phyloP scores from a whole-genome alignment of 2,113 vertebrate genomes.

The Pelecanoides urinatrix region DNA sequence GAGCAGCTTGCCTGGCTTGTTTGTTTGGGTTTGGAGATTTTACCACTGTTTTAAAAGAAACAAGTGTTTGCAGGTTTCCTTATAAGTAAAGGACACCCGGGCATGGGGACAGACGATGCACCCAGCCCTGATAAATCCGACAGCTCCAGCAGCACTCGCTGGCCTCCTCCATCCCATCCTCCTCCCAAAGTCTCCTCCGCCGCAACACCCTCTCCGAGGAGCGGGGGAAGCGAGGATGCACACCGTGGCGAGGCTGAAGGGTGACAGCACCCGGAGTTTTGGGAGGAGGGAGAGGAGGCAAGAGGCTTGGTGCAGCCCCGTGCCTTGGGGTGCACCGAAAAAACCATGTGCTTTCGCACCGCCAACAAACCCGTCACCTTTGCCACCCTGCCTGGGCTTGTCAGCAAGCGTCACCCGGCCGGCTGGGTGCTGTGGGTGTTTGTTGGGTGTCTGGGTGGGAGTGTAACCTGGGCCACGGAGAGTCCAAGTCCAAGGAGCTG shows the following conservation, averaged over 20 bases:
- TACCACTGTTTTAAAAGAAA: neutral
- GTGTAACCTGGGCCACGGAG: rapidly evolving
- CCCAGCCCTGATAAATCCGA: neutral
- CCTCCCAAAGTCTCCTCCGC: neutral
- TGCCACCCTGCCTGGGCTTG: neutral
- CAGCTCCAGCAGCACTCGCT: neutral
- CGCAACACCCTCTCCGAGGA: neutral
- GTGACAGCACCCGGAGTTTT: rapidly evolving
- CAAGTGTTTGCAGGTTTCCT: neutral
- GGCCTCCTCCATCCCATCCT: neutral
- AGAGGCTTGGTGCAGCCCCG: neutral
- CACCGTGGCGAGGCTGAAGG: rapidly evolving
- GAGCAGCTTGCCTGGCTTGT: neutral
- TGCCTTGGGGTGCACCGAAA: rapidly evolving
- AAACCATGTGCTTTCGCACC: neutral
- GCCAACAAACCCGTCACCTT: neutral
- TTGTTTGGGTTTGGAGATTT: neutral
- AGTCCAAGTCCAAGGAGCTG: neutral
- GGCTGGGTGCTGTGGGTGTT: rapidly evolving
- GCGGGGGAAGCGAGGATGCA: neutral
- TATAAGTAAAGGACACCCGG: neutral
- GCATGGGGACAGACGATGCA: rapidly evolving
- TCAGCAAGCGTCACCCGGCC: rapidly evolving
- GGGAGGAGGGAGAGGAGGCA: neutral
- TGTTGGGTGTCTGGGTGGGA: neutral